These are phyloP conservation scores for Capitulum mitella DNA, from an alignment of 2,888 invertebrate genomes.

Conservation along the genomic window DNA sequence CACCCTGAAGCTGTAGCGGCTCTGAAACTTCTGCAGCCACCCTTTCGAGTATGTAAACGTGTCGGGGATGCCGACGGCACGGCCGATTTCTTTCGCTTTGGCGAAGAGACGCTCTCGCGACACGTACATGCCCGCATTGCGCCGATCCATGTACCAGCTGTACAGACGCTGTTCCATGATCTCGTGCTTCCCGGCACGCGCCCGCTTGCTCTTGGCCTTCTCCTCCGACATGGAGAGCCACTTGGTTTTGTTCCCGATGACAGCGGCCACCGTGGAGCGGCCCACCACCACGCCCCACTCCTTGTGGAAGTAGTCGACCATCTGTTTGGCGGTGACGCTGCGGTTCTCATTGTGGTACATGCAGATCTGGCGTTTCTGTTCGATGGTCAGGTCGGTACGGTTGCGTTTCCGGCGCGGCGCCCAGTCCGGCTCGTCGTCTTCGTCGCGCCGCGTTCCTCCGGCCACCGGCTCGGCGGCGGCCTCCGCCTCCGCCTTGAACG, in stretches of 20 bases:
- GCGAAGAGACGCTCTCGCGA: neutral
- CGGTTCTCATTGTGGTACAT: neutral
- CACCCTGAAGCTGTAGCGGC: neutral
- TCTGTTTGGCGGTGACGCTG: neutral
- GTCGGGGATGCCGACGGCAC: neutral
- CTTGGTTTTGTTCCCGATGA: neutral
- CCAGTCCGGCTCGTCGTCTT: neutral
- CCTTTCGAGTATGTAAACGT: neutral
- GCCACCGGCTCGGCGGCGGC: too few relatives aligned
- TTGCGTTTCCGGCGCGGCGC: neutral
- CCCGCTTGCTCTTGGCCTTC: constrained; percentile 8
- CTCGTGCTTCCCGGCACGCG: neutral
- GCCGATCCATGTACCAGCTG: constrained; percentile 8
- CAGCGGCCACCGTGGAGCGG: neutral
- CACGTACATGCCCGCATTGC: neutral
- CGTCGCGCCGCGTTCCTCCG: too few relatives aligned
- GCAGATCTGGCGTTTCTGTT: constrained; percentile 11
- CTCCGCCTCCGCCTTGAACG: neutral
- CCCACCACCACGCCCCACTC: constrained; percentile 9
- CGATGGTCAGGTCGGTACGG: neutral
- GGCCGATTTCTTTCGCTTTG: neutral
- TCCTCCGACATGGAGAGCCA: constrained; percentile 13
- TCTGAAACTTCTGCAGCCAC: constrained; percentile 14
- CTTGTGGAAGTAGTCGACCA: constrained; percentile 2
- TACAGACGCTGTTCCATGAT: constrained; percentile 1